phyloP scores from a whole-genome alignment of 2,113 vertebrate genomes.

The Thamnophis sirtalis region DNA sequence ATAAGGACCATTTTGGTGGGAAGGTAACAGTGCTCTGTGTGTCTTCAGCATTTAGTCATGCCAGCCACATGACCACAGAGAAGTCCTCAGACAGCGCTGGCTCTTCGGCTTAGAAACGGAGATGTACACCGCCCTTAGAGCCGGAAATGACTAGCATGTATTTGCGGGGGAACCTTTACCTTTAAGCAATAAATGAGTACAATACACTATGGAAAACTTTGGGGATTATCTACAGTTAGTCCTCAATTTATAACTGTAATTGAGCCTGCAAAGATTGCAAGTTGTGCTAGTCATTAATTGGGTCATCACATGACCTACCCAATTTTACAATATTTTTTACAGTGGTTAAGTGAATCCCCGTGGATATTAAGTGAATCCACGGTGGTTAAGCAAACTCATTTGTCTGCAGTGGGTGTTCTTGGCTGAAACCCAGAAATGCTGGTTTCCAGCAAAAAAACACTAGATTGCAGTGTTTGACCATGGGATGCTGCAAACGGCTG shows the following conservation, averaged over 20 bases:
- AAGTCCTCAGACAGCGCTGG: too few relatives aligned
- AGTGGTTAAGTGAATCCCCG: background rate
- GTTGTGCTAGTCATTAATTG: background rate
- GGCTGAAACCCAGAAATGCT: background rate
- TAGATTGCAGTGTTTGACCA: background rate
- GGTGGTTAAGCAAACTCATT: background rate
- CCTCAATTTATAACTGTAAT: background rate
- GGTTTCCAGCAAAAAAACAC: background rate
- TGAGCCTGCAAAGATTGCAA: background rate
- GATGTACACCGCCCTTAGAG: too few relatives aligned
- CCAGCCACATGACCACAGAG: too few relatives aligned
- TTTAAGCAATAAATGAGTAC: background rate
- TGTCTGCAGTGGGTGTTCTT: background rate
- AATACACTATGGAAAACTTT: background rate
- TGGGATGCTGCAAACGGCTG: background rate
- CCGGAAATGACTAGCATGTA: too few relatives aligned
- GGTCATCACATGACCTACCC: background rate
- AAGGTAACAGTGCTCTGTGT: too few relatives aligned
- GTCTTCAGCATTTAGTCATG: too few relatives aligned
- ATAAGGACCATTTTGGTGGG: too few relatives aligned
- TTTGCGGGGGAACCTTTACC: too few relatives aligned
- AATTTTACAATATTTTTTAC: background rate
- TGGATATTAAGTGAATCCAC: background rate
- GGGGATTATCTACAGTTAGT: background rate
- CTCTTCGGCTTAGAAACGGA: too few relatives aligned